These are phyloP conservation scores for Malurus leucopterus DNA, from an alignment of 2,797 vertebrate genomes.

Conservation along the genomic window DNA sequence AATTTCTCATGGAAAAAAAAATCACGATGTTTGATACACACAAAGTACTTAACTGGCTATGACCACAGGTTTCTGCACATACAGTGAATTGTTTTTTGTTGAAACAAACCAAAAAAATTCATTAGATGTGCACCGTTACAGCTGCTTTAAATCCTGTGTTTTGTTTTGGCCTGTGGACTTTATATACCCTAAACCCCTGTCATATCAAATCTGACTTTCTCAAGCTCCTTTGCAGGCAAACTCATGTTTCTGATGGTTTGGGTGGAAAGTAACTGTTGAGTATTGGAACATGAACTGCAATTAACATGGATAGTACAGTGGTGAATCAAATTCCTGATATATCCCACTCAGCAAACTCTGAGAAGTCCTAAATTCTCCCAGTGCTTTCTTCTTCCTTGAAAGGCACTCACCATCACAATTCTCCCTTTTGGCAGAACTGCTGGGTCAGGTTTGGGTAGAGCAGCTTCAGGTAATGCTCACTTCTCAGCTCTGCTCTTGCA, in stretches of 20 bases:
- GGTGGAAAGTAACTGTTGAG: neutral
- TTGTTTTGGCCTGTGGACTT: neutral
- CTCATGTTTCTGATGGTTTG: neutral
- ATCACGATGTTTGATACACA: neutral
- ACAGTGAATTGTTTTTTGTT: neutral
- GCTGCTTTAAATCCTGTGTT: neutral
- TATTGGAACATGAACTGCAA: neutral
- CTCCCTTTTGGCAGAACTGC: neutral
- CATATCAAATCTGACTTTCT: neutral
- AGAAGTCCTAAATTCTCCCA: neutral
- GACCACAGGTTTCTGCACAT: neutral
- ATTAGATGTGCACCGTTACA: neutral
- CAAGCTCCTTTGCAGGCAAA: neutral
- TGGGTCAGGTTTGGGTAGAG: too few relatives aligned
- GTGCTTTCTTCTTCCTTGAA: neutral
- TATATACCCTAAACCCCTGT: neutral
- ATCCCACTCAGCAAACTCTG: neutral
- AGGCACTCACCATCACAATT: neutral
- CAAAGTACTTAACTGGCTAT: neutral
- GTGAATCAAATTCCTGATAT: neutral
- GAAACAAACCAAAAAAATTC: fast-evolving
- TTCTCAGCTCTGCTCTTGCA: too few relatives aligned
- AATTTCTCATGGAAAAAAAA: neutral
- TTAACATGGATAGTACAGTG: fast-evolving
- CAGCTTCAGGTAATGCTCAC: fast-evolving